These are phyloP conservation scores for Okapia johnstoni DNA, from an alignment of 2,113 vertebrate genomes.

Conservation along the genomic window DNA sequence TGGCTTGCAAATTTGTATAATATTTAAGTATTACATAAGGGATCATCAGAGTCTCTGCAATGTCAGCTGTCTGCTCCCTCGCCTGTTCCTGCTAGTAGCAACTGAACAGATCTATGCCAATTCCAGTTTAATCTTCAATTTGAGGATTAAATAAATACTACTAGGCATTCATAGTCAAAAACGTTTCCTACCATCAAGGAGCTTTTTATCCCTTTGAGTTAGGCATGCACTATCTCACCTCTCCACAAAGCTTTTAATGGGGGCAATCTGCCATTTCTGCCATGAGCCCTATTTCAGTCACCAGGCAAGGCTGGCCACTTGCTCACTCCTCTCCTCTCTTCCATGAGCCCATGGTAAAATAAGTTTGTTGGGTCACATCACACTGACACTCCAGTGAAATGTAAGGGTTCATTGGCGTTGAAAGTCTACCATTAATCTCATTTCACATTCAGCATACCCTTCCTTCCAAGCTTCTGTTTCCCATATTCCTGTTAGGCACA, in stretches of 20 bases:
- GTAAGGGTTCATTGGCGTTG: background rate
- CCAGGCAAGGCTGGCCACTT: background rate
- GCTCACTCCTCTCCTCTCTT: background rate
- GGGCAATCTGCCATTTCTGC: background rate
- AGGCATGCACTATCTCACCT: background rate
- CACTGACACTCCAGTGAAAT: background rate
- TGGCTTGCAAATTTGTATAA: background rate
- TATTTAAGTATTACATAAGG: background rate
- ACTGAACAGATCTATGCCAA: background rate
- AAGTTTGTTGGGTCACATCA: background rate
- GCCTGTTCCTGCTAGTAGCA: background rate
- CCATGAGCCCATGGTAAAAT: background rate
- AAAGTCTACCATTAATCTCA: background rate
- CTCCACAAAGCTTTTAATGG: background rate
- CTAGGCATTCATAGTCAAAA: background rate
- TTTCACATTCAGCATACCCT: background rate
- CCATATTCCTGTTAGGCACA: background rate
- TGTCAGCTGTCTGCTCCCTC: background rate
- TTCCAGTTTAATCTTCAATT: background rate
- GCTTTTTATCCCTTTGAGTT: background rate
- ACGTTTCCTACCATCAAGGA: background rate
- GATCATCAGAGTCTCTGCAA: background rate
- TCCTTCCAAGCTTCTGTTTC: background rate
- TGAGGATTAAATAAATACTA: background rate
- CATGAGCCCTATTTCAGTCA: background rate